A percentile compares a stretch with the other conserved stretches of the same genome.
Conservation (phyloP, 2,113 vertebrate genomes). For the Cololabis saira region DNA sequence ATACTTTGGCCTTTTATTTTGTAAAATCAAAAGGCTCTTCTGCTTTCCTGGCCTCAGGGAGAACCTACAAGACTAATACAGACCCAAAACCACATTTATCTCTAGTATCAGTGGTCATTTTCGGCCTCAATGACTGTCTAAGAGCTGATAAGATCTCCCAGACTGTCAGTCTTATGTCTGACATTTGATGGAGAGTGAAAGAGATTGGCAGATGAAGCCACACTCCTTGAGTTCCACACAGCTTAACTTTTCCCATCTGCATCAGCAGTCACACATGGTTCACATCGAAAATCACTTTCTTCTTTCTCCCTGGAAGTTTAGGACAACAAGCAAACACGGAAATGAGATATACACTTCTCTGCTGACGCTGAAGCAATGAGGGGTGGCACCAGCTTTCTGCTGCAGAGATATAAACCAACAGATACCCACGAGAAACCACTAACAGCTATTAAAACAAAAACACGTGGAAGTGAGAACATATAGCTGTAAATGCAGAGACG, state of each 20-base stretch:
- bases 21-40: neutral
- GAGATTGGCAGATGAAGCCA: constrained; percentile 55
- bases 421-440: constrained; percentile 40
- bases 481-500: neutral
- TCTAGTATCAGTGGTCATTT: constrained; percentile 48
- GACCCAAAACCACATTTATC: constrained; percentile 19
- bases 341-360: constrained; percentile 73
- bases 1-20: neutral
- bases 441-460: constrained; percentile 47
- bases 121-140: constrained; percentile 31
- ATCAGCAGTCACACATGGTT: constrained; percentile 78
- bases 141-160: constrained; percentile 42
- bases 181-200: constrained; percentile 42
- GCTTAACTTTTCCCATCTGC: constrained; percentile 69
- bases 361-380: constrained; percentile 53
- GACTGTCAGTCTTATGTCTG: constrained; percentile 58
- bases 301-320: constrained; percentile 67
- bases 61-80: neutral
- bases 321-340: constrained; percentile 68
- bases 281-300: constrained; percentile 72
- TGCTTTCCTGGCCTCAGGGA: constrained; percentile 5
- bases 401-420: constrained; percentile 48
- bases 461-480: constrained; percentile 41
- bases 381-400: constrained; percentile 46
- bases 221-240: constrained; percentile 42